Evolutionary conservation across 2,888 invertebrate genomes (phyloP), one percentile per base, ranked within the genome.

Genomic region (Leptopterna dolabrata): DNA sequence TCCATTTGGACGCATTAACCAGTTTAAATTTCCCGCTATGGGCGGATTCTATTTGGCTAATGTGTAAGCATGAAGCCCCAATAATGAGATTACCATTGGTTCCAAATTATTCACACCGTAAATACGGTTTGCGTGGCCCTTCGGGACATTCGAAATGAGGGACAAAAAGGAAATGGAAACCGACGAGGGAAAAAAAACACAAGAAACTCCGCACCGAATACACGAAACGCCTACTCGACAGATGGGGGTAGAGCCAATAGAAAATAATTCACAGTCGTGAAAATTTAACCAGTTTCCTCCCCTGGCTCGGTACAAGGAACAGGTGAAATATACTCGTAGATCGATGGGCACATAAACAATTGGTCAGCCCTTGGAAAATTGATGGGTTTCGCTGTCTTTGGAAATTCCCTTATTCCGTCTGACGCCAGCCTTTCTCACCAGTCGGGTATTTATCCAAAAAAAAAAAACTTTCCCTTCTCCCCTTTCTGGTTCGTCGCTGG

Each of bases 351-450:
- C 51, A 14, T 51, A 51, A 51, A 51, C 51, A 51, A 51, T 51
- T 51, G 51, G 51, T n/a, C n/a, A 6, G 63, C 13, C 63, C 63
- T 11, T 63, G 63, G 24, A 63, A 63, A 63, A 63, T 24, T 63
- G 24, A 63, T 63, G 63, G 24, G 4, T 63, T 63, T 63, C 51
- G n/a, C 16, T 6, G 16, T 51, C n/a, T 47, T 4, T 24, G 63
- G 24, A 63, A 63, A 63, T 63, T 63, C 63, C 63, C 11, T 63
- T 63, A 63, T 63, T 63, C 63, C 63, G 63, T 63, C 63, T 63
- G 63, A 63, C 63, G 63, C 63, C 63, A 63, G 63, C 19, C 63
- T 63, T 63, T 63, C 63, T 63, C 63, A 63, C 63, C 63, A 63
- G 63, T 19, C 27, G 4, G 24, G 63, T 63, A 63, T 63, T 63